phyloP scores from a whole-genome alignment of 2,113 vertebrate genomes.

The Prietella phreatophila region DNA sequence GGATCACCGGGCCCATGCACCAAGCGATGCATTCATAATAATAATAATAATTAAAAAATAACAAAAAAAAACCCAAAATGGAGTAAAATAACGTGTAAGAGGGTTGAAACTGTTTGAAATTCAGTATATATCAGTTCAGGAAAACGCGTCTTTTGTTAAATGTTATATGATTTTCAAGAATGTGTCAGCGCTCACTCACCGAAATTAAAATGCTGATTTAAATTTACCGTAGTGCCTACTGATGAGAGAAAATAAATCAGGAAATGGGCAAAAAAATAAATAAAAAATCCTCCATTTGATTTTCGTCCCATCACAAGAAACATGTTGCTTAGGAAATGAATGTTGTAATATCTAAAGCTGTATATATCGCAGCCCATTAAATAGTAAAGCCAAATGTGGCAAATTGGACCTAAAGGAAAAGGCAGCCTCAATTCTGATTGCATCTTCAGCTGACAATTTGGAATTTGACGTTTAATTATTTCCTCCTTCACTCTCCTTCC shows the following conservation, averaged over 20 bases:
- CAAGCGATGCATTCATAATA: background rate
- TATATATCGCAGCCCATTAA: constrained; percentile 49
- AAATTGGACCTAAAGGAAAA: constrained; percentile 49
- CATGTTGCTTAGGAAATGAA: constrained; percentile 61
- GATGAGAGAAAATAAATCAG: constrained; percentile 43
- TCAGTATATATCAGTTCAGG: background rate
- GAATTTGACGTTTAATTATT: constrained; percentile 74
- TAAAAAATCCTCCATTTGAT: background rate
- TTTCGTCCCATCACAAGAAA: constrained; percentile 50
- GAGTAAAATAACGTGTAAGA: background rate
- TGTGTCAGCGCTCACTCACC: background rate
- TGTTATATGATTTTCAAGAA: background rate
- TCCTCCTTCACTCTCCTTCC: constrained; percentile 62
- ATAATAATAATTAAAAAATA: background rate
- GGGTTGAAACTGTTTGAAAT: background rate
- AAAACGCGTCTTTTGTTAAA: background rate
- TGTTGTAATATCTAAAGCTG: constrained; percentile 61
- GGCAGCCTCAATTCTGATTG: constrained; percentile 57
- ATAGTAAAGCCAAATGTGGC: constrained; percentile 59
- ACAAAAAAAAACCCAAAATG: constrained; percentile 12
- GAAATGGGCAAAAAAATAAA: constrained; percentile 49
- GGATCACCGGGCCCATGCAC: constrained; percentile 23
- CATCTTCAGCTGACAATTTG: constrained; percentile 58
- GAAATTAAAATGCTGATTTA: constrained; percentile 37
- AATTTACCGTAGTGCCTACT: constrained; percentile 53